These are phyloP conservation scores for Pycnonotus jocosus DNA, from an alignment of 2,113 vertebrate species.

Conservation along the genomic window DNA sequence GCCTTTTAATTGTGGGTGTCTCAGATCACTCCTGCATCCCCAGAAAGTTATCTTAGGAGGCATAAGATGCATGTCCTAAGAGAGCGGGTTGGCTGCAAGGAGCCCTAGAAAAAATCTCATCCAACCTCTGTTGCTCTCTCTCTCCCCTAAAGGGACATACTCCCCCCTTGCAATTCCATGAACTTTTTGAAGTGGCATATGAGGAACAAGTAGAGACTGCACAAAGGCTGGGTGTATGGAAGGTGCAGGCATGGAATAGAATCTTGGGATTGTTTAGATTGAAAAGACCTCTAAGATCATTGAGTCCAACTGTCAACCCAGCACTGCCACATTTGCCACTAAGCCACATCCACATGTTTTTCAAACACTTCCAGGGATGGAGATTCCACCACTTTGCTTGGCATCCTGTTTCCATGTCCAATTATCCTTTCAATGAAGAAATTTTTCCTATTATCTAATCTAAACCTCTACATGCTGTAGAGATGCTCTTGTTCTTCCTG, in stretches of 20 bases:
- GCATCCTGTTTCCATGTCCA: neutral
- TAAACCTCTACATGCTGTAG: neutral
- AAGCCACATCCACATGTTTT: neutral
- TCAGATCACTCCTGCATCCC: neutral
- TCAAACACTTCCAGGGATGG: neutral
- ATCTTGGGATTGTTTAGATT: neutral
- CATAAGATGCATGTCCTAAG: accelerated
- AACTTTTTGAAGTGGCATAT: neutral
- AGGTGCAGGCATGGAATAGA: neutral
- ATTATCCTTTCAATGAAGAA: neutral
- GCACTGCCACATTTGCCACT: accelerated
- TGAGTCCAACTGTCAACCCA: neutral
- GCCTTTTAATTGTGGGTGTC: neutral
- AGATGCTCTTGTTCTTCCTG: accelerated
- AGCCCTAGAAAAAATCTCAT: neutral
- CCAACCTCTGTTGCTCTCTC: neutral
- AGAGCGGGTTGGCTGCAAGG: neutral
- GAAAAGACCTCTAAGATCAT: neutral
- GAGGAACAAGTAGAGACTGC: neutral
- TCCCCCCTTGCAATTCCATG: neutral
- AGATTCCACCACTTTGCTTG: neutral
- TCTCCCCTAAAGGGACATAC: neutral
- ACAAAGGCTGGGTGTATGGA: neutral
- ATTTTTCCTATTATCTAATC: neutral
- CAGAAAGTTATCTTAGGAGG: neutral